A percentile compares a stretch with the other conserved stretches of the same genome.
These are phyloP conservation scores for Brachypodius melanocephalos DNA, from an alignment of 2,113 vertebrate species.

Conservation along the genomic window DNA sequence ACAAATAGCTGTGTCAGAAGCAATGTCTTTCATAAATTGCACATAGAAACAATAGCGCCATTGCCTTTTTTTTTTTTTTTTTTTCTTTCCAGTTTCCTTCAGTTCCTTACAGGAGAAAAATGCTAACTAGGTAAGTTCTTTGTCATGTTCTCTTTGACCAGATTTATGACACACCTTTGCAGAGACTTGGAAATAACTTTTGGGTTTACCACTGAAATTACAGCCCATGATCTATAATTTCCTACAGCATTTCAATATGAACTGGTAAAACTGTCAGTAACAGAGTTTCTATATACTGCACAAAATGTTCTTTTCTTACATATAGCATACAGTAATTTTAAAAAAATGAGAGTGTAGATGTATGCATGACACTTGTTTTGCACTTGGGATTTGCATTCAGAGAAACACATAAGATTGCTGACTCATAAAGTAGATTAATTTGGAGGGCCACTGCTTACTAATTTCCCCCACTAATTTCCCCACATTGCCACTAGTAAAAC, in stretches of 20 bases:
- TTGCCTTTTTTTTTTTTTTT: neutral
- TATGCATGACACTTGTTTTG: neutral
- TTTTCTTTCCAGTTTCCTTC: neutral
- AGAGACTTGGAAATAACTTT: slow-evolving; percentile 37
- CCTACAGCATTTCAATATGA: slow-evolving; percentile 9
- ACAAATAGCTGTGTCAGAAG: neutral
- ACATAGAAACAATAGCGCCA: neutral
- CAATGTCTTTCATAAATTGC: neutral
- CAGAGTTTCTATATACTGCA: neutral
- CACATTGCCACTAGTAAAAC: neutral
- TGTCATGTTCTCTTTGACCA: neutral
- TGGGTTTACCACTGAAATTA: slow-evolving; percentile 29
- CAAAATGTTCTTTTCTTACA: neutral
- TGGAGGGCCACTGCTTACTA: neutral
- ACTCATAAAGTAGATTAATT: neutral
- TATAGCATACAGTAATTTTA: neutral
- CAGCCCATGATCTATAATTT: slow-evolving; percentile 24
- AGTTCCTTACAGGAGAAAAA: slow-evolving; percentile 9
- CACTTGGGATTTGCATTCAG: neutral
- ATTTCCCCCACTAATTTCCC: neutral
- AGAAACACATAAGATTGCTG: neutral
- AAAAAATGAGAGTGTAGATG: neutral
- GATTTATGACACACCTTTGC: slow-evolving; percentile 40
- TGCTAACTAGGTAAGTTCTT: neutral
- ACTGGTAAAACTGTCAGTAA: neutral